Evolutionary conservation across 2,797 vertebrate genomes (phyloP).

Genomic region (Lutjanus campechanus): DNA sequence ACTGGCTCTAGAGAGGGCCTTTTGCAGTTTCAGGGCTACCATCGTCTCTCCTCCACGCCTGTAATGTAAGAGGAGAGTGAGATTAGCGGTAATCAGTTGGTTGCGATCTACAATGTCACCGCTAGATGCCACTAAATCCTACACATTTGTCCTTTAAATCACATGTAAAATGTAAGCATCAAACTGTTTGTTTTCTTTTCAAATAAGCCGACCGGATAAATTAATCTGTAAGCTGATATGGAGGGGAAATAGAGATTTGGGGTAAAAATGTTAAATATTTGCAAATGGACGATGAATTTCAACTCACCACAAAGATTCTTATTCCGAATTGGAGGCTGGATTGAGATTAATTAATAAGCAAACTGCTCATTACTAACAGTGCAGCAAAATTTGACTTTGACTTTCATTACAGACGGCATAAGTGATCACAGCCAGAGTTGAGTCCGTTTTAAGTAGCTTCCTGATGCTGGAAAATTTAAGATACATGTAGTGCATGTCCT

Average conservation of each 20-base stretch:
- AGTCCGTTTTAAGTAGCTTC: too few relatives aligned
- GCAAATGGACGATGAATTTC: too few relatives aligned
- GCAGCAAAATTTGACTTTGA: not conserved
- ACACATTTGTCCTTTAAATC: too few relatives aligned
- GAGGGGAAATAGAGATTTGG: not conserved
- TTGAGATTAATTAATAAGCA: not conserved
- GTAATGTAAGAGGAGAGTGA: too few relatives aligned
- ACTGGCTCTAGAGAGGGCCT: too few relatives aligned
- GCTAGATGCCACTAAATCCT: too few relatives aligned
- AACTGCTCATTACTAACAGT: not conserved
- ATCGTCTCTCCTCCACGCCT: too few relatives aligned
- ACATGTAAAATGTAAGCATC: too few relatives aligned
- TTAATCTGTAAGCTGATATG: not conserved
- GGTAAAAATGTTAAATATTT: not conserved
- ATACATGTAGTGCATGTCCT: not conserved
- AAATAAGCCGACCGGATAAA: not conserved
- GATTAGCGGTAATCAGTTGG: too few relatives aligned
- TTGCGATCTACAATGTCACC: too few relatives aligned
- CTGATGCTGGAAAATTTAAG: not conserved
- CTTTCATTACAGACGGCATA: not conserved
- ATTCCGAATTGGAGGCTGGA: not conserved
- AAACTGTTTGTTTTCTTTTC: not conserved
- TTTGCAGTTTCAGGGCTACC: too few relatives aligned
- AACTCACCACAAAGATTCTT: too few relatives aligned
- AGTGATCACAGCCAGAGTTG: not conserved